Conservation (phyloP, 2,113 vertebrate genomes). For the Passer domesticus region DNA sequence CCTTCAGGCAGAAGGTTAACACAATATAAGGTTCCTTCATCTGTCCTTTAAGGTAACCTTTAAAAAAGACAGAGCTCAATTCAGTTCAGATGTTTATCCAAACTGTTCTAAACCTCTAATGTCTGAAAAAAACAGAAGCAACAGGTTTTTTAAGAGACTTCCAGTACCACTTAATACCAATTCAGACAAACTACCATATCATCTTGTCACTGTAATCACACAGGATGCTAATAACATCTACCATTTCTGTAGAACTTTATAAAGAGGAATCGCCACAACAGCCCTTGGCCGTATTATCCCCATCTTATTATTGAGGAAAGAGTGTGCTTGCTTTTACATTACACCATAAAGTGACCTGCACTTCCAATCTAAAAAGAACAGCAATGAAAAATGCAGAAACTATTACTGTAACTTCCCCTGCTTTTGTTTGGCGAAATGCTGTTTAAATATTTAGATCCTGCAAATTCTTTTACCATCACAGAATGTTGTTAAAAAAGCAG, state of each 20-base stretch:
- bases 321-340: neutral
- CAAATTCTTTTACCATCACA: neutral
- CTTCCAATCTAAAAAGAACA: neutral
- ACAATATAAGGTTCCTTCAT: neutral
- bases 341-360: neutral
- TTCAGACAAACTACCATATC: slow-evolving; percentile 42
- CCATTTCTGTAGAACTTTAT: neutral
- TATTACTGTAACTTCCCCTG: neutral
- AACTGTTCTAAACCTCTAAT: slow-evolving; percentile 14
- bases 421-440: slow-evolving; percentile 8
- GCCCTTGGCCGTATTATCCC: neutral
- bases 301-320: neutral
- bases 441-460: slow-evolving; percentile 31
- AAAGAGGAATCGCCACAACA: slow-evolving; percentile 15
- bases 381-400: neutral
- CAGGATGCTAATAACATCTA: slow-evolving; percentile 7
- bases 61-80: neutral
- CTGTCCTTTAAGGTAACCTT: slow-evolving; percentile 30
- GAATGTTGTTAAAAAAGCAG: neutral
- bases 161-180: slow-evolving; percentile 25
- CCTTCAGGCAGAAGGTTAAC: slow-evolving; percentile 14
- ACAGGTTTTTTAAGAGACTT: neutral
- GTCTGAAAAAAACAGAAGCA: slow-evolving; percentile 10
- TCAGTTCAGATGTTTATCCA: slow-evolving; percentile 28
- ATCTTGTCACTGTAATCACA: slow-evolving; percentile 39